Evolutionary conservation across 2,113 vertebrate species (phyloP).

Genomic region (Pachycephala philippinensis): DNA sequence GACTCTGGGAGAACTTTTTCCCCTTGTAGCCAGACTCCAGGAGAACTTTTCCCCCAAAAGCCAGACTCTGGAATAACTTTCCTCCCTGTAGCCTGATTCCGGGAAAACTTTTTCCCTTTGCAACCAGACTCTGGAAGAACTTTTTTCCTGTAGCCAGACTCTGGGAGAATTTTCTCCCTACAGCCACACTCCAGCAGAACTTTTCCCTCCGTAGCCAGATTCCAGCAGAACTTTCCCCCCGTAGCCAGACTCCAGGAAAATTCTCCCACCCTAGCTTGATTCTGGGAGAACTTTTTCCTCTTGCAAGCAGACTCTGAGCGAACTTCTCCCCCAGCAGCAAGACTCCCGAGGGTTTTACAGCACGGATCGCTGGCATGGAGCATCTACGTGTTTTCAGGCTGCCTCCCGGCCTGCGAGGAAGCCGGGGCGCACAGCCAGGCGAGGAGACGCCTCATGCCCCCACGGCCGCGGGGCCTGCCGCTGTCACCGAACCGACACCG

Average conservation of each 20-base stretch:
- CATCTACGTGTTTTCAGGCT: neutral
- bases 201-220: neutral
- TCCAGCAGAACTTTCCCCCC: neutral
- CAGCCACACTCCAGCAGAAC: neutral
- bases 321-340: neutral
- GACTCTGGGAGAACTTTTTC: neutral
- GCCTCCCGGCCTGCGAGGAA: neutral
- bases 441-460: neutral
- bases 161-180: neutral
- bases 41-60: neutral
- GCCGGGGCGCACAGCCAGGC: rapidly evolving
- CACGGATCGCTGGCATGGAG: rapidly evolving
- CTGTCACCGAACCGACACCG: neutral
- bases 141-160: no score
- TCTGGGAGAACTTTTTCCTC: neutral
- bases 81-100: neutral
- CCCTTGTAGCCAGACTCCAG: neutral
- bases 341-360: neutral
- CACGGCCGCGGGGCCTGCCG: neutral
- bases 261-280: neutral
- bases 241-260: neutral
- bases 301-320: no score
- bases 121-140: neutral
- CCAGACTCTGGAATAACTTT: neutral
- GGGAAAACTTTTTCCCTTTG: neutral